These are phyloP conservation scores for Zaprionus tsacasi DNA, from an alignment of 1,140 invertebrate species.

Conservation along the genomic window DNA sequence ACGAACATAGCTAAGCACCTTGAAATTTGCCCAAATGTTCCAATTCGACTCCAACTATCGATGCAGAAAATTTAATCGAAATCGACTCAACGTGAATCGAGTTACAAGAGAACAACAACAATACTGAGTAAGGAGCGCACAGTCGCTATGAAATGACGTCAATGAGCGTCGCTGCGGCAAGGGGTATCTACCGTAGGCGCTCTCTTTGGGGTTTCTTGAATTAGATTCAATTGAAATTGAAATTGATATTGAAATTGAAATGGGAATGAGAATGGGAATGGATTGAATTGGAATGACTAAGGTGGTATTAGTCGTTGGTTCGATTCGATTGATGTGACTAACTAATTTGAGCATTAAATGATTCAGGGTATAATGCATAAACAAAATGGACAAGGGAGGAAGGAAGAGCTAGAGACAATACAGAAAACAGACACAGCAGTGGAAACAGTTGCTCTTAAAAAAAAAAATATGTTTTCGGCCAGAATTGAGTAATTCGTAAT, in stretches of 20 bases:
- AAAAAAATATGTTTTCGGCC: slow-evolving; percentile 29
- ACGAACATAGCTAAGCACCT: not conserved
- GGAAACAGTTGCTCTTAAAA: slow-evolving; percentile 40
- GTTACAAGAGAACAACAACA: not conserved
- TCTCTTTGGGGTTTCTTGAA: not conserved
- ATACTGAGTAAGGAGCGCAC: not conserved
- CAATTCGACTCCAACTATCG: not conserved
- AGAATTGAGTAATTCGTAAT: not conserved
- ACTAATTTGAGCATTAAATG: slow-evolving; percentile 14
- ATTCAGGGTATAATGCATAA: slow-evolving; percentile 27
- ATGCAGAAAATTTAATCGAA: not conserved
- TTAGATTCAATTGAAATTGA: slow-evolving; percentile 19
- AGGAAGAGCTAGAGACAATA: not conserved
- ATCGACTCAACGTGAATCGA: not conserved
- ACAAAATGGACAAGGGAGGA: not conserved
- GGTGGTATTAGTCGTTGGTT: not conserved
- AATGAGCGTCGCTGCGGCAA: not conserved
- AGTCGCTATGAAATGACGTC: not conserved
- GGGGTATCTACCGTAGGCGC: not conserved
- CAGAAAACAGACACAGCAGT: not conserved
- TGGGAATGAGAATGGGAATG: not conserved
- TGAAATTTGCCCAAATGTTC: not conserved
- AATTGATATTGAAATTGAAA: not conserved
- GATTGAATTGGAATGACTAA: slow-evolving; percentile 1
- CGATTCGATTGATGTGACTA: slow-evolving; percentile 19